Evolutionary conservation across 2,113 vertebrate genomes (phyloP), one percentile per base, ranked within the genome.

Genomic region (Upupa epops): DNA sequence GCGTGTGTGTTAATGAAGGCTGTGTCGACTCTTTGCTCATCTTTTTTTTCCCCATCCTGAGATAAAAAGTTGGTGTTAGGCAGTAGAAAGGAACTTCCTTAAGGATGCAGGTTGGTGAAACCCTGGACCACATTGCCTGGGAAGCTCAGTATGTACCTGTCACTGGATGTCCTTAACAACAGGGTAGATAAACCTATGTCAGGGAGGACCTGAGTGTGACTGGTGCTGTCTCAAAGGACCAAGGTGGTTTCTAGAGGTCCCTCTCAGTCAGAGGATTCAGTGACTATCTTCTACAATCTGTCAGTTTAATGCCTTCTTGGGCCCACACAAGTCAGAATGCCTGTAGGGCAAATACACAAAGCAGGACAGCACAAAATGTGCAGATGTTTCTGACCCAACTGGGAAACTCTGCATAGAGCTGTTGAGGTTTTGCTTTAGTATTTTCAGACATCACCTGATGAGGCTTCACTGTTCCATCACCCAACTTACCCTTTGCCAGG

Each of bases 381-480:
- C 6, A 17, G 28, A 3, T 55, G 25, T 21, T 80, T 26, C 37
- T 77, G 42, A 13, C 45, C 36, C 25, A 59, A 12, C 46, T 34
- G 13, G 40, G 76, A 72, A 40, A 25, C 13, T 68, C 28, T n/a
- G 31, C 25, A 17, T 8, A 54, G 34, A 65, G 7, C 9, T 31
- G n/a, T 6, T 51, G 37, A 60, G 17, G 10, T 73, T 86, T 80
- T 42, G 5, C 34, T 51, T 55, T 34, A 51, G 17, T 32, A 45
- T 12, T 46, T 55, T 31, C 15, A 22, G 19, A 75, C 31, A 1
- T 1, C 17, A 29, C 28, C 19, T 10, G 58, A 21, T 0, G 0
- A n/a, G n/a, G 17, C 7, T 61, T 69, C 8, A 3, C 9, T 16
- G 40, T 34, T 48, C n/a, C 1, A 3, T 24, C 55, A 54, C 49